Base-by-base conservation (phyloP, 2,113 vertebrate genomes). In the Oryzias javanicus region DNA sequence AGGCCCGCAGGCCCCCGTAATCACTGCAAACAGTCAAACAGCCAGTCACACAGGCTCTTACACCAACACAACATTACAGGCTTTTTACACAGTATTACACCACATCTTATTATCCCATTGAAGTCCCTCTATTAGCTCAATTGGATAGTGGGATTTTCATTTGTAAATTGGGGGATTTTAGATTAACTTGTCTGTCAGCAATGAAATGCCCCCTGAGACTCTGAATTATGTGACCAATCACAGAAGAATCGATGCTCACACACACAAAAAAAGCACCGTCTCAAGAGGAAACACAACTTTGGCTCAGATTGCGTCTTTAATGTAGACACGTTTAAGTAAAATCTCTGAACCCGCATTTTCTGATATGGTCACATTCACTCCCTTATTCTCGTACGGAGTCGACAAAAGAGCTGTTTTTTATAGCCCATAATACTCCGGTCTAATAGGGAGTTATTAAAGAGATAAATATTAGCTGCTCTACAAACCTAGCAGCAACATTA, bases 81-180 rank as follows among this genome's bases (percentile, higher is more conserved):
- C 83, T 89, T 90, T 89, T 91, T 92, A 91, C 89, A 91, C 88
- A 88, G 90, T 90, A 91, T 92, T 92, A 92, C 89, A 90, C 83
- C 89, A 91, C 89, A 90, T 92, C 89, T 87, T 89, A 90, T 90
- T 91, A 91, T 91, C 89, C 91, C 79, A 91, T 90, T 92, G 86
- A 90, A 91, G 87, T 90, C 88, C 84, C 89, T 90, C 88, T 88
- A 92, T 90, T 91, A 91, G 91, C 90, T 90, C 90, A 92, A 92
- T 89, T 91, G 91, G 91, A 91, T 91, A 85, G 88, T 86, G 86
- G 90, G 91, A 91, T 91, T 92, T 92, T 88, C 89, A 90, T 92
- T 92, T 90, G 90, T 91, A 92, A 91, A 91, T 91, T 90, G 89
- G 83, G 87, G 88, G 91, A 88, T 89, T 91, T 91, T 84, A 91